phyloP scores from a whole-genome alignment of 64 coral and sea anemone genomes.

The Stichodactyla helianthus region DNA sequence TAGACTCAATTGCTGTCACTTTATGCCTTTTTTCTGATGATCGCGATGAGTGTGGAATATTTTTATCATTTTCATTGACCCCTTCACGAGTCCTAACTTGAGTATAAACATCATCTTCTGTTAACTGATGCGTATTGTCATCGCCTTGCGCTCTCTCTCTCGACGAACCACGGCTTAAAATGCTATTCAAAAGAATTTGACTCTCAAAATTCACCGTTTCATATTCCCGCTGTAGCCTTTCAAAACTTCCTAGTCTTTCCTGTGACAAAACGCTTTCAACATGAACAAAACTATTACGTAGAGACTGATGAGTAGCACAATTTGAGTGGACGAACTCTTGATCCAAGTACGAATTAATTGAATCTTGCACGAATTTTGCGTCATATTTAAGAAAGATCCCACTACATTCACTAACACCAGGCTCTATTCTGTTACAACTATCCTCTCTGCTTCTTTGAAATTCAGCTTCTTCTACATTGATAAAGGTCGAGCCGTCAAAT shows the following conservation, averaged over 20 bases:
- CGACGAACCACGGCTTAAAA: constrained; percentile 3
- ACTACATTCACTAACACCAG: constrained; percentile 8
- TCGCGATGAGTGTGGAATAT: too few species aligned
- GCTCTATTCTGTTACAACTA: neutral
- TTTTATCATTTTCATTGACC: too few species aligned
- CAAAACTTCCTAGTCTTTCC: neutral
- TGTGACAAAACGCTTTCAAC: neutral
- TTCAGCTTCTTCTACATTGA: neutral
- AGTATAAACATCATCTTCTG: constrained; percentile 48
- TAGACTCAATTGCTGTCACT: too few species aligned
- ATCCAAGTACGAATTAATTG: constrained; percentile 33
- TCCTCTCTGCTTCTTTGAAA: neutral
- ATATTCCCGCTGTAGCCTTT: constrained; percentile 36
- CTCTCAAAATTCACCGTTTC: constrained; percentile 28
- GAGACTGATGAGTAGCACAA: neutral
- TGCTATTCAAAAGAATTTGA: constrained; percentile 16
- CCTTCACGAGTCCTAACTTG: constrained; percentile 3
- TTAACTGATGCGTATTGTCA: constrained; percentile 33
- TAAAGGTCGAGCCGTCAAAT: neutral
- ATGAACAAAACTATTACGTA: neutral
- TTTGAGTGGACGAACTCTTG: neutral
- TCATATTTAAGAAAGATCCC: constrained; percentile 39
- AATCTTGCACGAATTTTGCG: constrained; percentile 34
- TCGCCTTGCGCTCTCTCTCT: constrained; percentile 4
- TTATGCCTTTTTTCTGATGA: too few species aligned